phyloP scores from a whole-genome alignment of 2,888 invertebrate genomes.

The Formica aserva region DNA sequence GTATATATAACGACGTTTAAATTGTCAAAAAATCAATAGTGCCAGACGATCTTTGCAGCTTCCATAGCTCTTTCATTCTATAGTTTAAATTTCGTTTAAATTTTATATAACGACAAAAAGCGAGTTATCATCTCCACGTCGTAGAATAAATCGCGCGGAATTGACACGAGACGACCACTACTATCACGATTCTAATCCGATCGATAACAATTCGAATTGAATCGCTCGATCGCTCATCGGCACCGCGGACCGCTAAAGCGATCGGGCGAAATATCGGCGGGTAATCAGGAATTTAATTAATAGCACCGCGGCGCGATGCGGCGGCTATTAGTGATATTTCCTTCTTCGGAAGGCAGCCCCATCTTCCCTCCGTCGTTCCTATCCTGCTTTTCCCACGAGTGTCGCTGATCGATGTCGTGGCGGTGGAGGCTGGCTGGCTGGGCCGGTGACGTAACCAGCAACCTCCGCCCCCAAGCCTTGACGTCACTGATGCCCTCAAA shows the following conservation, averaged over 20 bases:
- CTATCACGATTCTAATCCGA: background rate
- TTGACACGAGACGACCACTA: background rate
- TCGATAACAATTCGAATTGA: slow-evolving; percentile 44
- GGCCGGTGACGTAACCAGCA: slow-evolving; percentile 82
- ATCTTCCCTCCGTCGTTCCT: slow-evolving; percentile 24
- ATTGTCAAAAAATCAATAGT: background rate
- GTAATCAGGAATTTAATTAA: slow-evolving; percentile 75
- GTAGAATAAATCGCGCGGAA: background rate
- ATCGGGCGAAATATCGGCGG: slow-evolving; percentile 57
- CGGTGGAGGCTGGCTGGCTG: slow-evolving; percentile 77
- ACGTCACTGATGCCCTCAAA: slow-evolving; percentile 84
- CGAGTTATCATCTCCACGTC: background rate
- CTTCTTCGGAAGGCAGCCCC: slow-evolving; percentile 36
- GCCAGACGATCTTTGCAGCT: background rate
- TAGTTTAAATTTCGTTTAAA: background rate
- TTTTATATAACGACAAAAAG: background rate
- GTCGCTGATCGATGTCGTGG: slow-evolving; percentile 74
- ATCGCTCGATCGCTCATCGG: slow-evolving; percentile 41
- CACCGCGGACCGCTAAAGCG: background rate
- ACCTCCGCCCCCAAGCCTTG: slow-evolving; percentile 80
- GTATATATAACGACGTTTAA: background rate
- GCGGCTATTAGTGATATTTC: slow-evolving; percentile 73
- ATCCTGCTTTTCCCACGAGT: slow-evolving; percentile 37
- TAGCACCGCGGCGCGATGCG: slow-evolving; percentile 58
- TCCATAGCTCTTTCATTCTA: background rate